Conservation (phyloP, 2,113 vertebrate species). For the Haemorhous mexicanus region DNA sequence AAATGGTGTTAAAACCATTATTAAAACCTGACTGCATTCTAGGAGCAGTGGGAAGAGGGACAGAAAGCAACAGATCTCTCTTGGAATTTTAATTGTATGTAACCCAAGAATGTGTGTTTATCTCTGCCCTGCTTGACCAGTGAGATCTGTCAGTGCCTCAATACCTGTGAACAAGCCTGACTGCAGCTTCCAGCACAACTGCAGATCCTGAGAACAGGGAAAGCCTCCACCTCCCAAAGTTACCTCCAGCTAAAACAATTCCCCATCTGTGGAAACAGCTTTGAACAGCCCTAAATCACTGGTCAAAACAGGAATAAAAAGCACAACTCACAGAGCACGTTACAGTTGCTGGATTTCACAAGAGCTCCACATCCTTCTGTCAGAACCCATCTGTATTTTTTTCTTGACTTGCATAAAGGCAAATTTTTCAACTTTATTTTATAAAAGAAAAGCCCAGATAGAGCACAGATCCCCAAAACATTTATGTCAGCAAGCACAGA, state of each 20-base stretch:
- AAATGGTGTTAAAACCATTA: not conserved
- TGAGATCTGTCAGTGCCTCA: not conserved
- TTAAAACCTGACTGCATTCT: not conserved
- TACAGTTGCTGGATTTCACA: not conserved
- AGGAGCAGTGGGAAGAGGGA: not conserved
- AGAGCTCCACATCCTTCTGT: not conserved
- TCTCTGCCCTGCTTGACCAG: not conserved
- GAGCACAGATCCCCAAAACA: not conserved
- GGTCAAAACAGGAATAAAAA: not conserved
- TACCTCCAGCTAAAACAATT: not conserved
- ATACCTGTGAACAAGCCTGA: not conserved
- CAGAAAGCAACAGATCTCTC: not conserved
- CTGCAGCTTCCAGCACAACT: not conserved
- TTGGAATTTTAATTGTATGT: not conserved
- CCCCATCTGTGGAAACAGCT: not conserved
- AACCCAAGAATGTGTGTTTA: not conserved
- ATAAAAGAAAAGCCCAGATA: not conserved
- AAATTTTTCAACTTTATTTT: not conserved
- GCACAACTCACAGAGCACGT: not conserved
- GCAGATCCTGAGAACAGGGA: not conserved
- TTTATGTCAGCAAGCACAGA: not conserved
- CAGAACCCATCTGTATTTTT: not conserved
- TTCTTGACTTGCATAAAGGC: accelerated
- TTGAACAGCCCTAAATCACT: not conserved
- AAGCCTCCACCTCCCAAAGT: not conserved